Base-by-base conservation (phyloP, 37 sponge, comb jelly and placozoan genomes). In the Hormiphora californensis region DNA sequence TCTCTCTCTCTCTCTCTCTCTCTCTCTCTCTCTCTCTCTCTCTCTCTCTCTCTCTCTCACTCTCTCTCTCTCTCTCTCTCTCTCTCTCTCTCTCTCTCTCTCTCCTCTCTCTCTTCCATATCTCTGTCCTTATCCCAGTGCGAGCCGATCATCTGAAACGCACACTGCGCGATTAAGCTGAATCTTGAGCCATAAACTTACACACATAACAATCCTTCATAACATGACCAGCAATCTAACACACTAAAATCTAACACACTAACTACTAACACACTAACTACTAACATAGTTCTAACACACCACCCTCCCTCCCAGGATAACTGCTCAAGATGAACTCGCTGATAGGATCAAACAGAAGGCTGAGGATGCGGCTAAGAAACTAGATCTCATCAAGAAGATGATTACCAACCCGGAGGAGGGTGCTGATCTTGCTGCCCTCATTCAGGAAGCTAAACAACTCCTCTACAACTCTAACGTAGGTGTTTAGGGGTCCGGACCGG, bases 371-470 rank as follows among this genome's bases (percentile, higher is more conserved):
- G 67, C 67, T 28, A 38, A 4, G 37, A 65, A 33, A 65, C 67
- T 65, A 65, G 67, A 65, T 34, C 67, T 36, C 38, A 65, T 65
- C 4, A 65, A 65, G 38, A 21, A 65, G 67, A 65, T 65, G 67
- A 3, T 65, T 15, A 21, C 15, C 37, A 15, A 65, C 67, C 67
- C 67, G 9, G 38, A 35, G 1, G 37, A 27, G 37, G 67, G 17
- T 7, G 67, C 37, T 7, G 33, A 31, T 17, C 38, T 65, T 7
- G 33, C 67, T 2, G 67, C 33, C 30, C 67, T 65, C 8, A 65
- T 65, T 28, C 67, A 65, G 67, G 67, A 65, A 38, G 67, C 67
- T 7, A 65, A 65, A 65, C 67, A 65, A 32, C 67, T 65, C 37
- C 67, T 65, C 67, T 65, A 65, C 67, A 65, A 65, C 38, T 65